Conservation (phyloP, 2,113 vertebrate species). For the Taurulus bubalis region DNA sequence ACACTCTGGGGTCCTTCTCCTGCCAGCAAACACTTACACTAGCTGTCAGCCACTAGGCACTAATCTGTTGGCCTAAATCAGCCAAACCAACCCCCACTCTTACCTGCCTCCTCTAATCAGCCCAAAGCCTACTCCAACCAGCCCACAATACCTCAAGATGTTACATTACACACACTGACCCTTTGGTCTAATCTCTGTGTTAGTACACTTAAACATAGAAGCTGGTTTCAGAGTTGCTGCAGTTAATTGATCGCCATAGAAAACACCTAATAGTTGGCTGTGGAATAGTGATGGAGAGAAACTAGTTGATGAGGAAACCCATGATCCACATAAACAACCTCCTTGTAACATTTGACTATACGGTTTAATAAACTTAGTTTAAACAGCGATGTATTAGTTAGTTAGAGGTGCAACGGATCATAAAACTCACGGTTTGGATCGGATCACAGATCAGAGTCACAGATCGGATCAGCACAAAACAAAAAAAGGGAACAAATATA, state of each 20-base stretch:
- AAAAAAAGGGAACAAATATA: too few species aligned
- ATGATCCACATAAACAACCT: background rate
- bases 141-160: slow-evolving; percentile 61
- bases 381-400: too few species aligned
- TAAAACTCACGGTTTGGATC: too few species aligned
- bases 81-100: slow-evolving; percentile 66
- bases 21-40: slow-evolving; percentile 44
- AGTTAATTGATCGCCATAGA: background rate
- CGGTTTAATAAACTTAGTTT: background rate
- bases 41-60: slow-evolving; percentile 41
- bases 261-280: background rate
- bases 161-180: slow-evolving; percentile 44
- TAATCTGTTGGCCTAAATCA: slow-evolving; percentile 73
- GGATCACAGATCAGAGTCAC: too few species aligned
- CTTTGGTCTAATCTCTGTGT: slow-evolving; percentile 50
- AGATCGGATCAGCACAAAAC: too few species aligned
- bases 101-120: slow-evolving; percentile 75
- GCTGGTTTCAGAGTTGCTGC: slow-evolving; percentile 13
- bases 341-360: background rate
- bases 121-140: slow-evolving; percentile 62
- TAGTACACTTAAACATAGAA: slow-evolving; percentile 49
- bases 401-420: too few species aligned
- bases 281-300: background rate
- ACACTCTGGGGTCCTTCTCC: slow-evolving; percentile 27
- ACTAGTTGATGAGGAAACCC: background rate